These are phyloP conservation scores for Botrylloides violaceus DNA, from an alignment of 23 tunicate species.

Conservation along the genomic window DNA sequence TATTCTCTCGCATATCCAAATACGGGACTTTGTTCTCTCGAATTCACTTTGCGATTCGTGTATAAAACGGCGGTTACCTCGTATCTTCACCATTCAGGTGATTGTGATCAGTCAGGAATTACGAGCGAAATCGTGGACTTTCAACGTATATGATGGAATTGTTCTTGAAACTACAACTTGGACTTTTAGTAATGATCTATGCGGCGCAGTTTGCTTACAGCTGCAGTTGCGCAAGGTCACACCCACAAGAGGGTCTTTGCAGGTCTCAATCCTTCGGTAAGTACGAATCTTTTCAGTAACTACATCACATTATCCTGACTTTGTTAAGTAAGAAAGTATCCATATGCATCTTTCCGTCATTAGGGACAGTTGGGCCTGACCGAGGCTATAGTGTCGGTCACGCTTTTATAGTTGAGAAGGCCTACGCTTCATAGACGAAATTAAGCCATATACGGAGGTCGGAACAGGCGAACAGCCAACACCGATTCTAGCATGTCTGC, in stretches of 20 bases:
- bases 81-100: background rate
- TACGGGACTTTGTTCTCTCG: background rate
- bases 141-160: background rate
- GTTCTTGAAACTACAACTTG: background rate
- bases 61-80: background rate
- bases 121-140: background rate
- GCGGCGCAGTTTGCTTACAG: background rate
- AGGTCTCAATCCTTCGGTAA: slow-evolving; percentile 42
- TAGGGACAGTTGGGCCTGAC: too few relatives aligned
- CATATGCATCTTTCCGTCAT: too few relatives aligned
- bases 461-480: too few relatives aligned
- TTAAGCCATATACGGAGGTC: too few relatives aligned
- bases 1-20: too few relatives aligned
- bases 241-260: slow-evolving; percentile 54
- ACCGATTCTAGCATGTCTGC: too few relatives aligned
- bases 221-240: slow-evolving; percentile 55
- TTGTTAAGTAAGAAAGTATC: too few relatives aligned
- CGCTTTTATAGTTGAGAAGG: too few relatives aligned
- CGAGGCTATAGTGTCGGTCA: too few relatives aligned
- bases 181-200: background rate
- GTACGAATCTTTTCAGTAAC: too few relatives aligned
- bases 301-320: too few relatives aligned
- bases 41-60: background rate
- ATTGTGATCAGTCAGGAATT: background rate
- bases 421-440: too few relatives aligned